Percentiles rank a stretch among this genome's conserved stretches.
Conservation (phyloP, 2,113 vertebrate species). For the Neolamprologus variostigma region DNA sequence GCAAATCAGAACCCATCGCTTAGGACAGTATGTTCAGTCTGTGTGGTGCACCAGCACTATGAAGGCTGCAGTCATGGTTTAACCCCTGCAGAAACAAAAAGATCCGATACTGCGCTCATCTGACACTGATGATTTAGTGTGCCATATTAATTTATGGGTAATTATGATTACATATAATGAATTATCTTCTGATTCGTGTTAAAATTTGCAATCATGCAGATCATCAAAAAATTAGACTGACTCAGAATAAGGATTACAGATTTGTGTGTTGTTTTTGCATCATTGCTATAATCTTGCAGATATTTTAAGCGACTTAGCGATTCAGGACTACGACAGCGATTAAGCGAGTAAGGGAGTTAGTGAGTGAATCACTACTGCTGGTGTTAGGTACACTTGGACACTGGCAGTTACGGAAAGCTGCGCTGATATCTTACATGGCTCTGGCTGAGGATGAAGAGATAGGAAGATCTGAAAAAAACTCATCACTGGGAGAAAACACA, state of each 20-base stretch:
- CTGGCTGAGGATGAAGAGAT: constrained; percentile 54
- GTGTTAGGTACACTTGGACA: background rate
- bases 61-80: background rate
- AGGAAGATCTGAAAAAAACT: constrained; percentile 40
- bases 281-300: background rate
- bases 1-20: background rate
- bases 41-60: background rate
- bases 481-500: constrained; percentile 61
- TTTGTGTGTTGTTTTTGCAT: constrained; percentile 15
- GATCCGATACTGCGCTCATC: background rate
- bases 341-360: background rate
- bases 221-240: background rate
- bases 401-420: background rate
- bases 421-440: constrained; percentile 59
- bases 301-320: constrained; percentile 14
- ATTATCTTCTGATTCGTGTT: background rate
- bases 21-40: background rate
- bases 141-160: background rate
- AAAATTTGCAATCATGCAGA: background rate
- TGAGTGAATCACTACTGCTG: background rate
- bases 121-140: background rate
- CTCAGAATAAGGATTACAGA: background rate
- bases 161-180: background rate
- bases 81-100: background rate
- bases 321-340: background rate